Percentiles rank a stretch among this genome's conserved stretches.
Evolutionary conservation across 1,140 invertebrate genomes (phyloP).

Genomic region (Zophobas morio): DNA sequence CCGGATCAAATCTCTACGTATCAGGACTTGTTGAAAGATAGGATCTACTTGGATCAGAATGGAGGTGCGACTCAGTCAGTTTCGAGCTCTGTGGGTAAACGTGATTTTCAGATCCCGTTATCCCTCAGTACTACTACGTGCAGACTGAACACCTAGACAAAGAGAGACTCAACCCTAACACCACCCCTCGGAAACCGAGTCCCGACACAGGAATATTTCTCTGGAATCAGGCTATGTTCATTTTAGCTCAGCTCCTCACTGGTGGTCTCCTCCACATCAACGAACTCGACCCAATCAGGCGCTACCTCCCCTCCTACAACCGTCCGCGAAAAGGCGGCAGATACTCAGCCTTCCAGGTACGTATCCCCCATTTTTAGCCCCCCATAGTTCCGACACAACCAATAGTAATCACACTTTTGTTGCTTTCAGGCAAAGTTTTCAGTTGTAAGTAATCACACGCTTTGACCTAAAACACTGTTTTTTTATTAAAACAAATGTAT

Average conservation of each 20-base stretch:
- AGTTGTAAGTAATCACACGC: conserved; percentile 31
- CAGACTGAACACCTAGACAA: conserved; percentile 84
- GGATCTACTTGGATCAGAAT: conserved; percentile 79
- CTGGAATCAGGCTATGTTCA: conserved; percentile 96
- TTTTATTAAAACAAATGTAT: neutral
- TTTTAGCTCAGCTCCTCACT: conserved; percentile 93
- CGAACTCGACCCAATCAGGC: conserved; percentile 95
- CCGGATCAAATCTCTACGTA: conserved; percentile 95
- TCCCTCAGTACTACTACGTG: conserved; percentile 91
- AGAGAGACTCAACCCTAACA: conserved; percentile 83
- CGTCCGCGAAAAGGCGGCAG: conserved; percentile 90
- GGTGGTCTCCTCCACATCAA: conserved; percentile 92
- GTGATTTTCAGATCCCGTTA: conserved; percentile 78
- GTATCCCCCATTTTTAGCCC: conserved; percentile 42
- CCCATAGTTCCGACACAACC: neutral
- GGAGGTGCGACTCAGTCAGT: conserved; percentile 78
- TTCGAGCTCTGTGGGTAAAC: neutral
- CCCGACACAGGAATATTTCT: conserved; percentile 77
- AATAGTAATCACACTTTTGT: conserved; percentile 5
- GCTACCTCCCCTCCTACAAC: conserved; percentile 97
- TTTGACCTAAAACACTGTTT: neutral
- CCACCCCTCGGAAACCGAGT: conserved; percentile 76
- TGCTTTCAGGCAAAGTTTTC: conserved; percentile 45
- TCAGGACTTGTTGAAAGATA: conserved; percentile 84
- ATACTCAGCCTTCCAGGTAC: conserved; percentile 97